Base-by-base conservation (phyloP, 1,140 invertebrate species). In the Hyles euphorbiae region DNA sequence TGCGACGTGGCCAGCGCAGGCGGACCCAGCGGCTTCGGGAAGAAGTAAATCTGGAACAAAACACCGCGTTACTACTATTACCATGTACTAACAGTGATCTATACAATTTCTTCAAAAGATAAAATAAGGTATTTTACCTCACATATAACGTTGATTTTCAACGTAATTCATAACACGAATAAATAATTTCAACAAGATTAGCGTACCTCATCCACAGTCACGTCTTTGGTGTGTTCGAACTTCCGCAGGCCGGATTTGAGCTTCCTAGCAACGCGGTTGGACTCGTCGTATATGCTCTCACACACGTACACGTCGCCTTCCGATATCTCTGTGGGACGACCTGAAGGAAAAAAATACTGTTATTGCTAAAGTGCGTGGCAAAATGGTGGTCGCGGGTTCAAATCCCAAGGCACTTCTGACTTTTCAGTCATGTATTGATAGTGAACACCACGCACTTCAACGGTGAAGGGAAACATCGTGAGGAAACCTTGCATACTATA, bases 221-320 rank as follows among this genome's bases (percentile, higher is more conserved):
- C 97, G 11, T 92, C 89, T 9, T 93, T 91, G 44, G 94, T 94
- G 71, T 98, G 94, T 56, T 93, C 92, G 70, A 95, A 97, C 83
- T 96, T 97, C 83, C 97, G 93, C 50, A 96, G 81, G 3, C 94
- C 95, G 11, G 94, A 91, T 53, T 91, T 90, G 1, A 97, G 85
- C 78, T 96, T 96, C 45, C 92, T 91, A 9, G 97, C 92, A 47
- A 95, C 90, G 63, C 95, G 93, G 72, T 96, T 96, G 11, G 93
- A 91, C 85, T 99, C 97, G 76, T 98, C 95, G 76, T 98, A 99
- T 55, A 96, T 91, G 0, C 94, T 97, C 86, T 99, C 97, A 84
- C 97, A 99, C 12, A 99, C 93, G 79, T 93, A 99, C 4, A 99
- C 92, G 89, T 99, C 97, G 55, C 92, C 91, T 87, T 99, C 98